Evolutionary conservation across 2,113 vertebrate genomes (phyloP).

Genomic region (Bufo bufo): DNA sequence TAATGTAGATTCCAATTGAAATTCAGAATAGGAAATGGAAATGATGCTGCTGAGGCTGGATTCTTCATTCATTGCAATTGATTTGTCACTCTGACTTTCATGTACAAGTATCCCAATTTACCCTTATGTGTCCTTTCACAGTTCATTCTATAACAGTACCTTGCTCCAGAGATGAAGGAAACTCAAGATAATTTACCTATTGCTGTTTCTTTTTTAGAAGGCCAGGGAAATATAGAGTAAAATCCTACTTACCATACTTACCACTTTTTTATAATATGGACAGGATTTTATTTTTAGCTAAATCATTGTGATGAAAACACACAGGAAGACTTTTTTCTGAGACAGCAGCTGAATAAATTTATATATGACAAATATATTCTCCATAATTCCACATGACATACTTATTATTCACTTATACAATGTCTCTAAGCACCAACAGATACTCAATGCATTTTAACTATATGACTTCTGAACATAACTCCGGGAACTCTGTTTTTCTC

Average conservation of each 20-base stretch:
- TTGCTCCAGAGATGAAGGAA: slow-evolving; percentile 23
- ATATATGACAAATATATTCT: slow-evolving; percentile 33
- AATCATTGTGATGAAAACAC: slow-evolving; percentile 59
- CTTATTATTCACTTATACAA: slow-evolving; percentile 37
- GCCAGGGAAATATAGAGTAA: slow-evolving; percentile 42
- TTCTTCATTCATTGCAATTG: slow-evolving; percentile 6
- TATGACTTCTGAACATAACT: neutral
- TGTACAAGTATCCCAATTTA: slow-evolving; percentile 12
- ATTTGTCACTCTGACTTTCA: neutral
- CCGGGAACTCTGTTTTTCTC: neutral
- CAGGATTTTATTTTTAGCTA: slow-evolving; percentile 60
- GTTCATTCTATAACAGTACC: slow-evolving; percentile 53
- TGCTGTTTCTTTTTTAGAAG: slow-evolving; percentile 36
- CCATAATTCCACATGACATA: slow-evolving; percentile 44
- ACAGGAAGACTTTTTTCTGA: neutral
- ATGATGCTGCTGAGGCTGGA: slow-evolving; percentile 56
- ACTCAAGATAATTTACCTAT: slow-evolving; percentile 58
- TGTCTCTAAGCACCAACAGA: slow-evolving; percentile 4
- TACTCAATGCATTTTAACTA: slow-evolving; percentile 38
- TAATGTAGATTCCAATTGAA: neutral
- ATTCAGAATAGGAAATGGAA: slow-evolving; percentile 44
- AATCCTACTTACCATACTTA: slow-evolving; percentile 41
- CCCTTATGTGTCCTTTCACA: neutral
- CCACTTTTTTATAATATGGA: slow-evolving; percentile 47
- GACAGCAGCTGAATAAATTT: slow-evolving; percentile 31